These are phyloP conservation scores for Heliangelus exortis DNA, from an alignment of 2,797 vertebrate species.

Conservation along the genomic window DNA sequence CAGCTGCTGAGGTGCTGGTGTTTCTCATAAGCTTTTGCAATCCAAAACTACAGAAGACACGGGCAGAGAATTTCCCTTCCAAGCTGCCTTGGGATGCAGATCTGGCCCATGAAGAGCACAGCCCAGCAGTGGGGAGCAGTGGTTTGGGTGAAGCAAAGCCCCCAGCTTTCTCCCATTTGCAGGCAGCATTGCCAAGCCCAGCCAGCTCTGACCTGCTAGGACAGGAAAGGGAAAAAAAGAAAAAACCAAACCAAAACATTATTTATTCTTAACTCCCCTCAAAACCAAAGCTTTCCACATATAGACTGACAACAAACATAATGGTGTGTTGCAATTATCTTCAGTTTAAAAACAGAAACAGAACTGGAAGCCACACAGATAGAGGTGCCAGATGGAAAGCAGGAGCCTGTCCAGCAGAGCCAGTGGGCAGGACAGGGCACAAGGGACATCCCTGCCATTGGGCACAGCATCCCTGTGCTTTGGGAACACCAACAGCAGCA, in stretches of 20 bases:
- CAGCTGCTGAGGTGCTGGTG: accelerated
- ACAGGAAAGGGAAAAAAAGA: background rate
- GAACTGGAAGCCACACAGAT: background rate
- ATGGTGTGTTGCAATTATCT: background rate
- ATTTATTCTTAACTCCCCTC: background rate
- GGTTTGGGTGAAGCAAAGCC: background rate
- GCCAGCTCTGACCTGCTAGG: background rate
- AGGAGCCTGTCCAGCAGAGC: accelerated
- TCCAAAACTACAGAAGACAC: background rate
- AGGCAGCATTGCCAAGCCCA: background rate
- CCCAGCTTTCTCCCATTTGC: background rate
- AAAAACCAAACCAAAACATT: background rate
- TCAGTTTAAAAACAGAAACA: background rate
- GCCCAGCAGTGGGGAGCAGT: background rate
- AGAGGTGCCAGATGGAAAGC: background rate
- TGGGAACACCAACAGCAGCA: accelerated
- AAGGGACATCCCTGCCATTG: no score
- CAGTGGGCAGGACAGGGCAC: background rate
- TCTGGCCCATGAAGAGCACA: accelerated
- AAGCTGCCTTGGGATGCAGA: background rate
- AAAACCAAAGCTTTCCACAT: background rate
- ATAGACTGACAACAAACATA: background rate
- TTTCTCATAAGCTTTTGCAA: accelerated
- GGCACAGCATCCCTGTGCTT: background rate
- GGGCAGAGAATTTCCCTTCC: accelerated